Conservation (phyloP, 2,888 invertebrate genomes). For the Halictus quadricinctus region DNA sequence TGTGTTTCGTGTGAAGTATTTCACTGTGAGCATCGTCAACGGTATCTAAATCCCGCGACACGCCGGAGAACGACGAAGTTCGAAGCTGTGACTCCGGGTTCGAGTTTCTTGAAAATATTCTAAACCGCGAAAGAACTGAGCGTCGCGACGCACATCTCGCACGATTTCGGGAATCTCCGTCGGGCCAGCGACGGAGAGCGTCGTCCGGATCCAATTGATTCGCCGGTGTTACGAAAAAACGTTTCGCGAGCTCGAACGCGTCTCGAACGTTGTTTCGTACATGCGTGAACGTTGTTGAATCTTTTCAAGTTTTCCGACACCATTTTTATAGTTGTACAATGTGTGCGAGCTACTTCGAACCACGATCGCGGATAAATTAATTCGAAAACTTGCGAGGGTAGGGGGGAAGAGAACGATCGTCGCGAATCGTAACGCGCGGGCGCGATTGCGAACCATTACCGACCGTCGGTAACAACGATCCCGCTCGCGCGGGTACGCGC, state of each 20-base stretch:
- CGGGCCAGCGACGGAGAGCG: background rate
- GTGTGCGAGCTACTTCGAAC: constrained; percentile 4
- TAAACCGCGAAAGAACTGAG: background rate
- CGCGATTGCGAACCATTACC: background rate
- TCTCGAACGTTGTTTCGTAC: background rate
- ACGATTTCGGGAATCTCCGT: background rate
- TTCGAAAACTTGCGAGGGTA: background rate
- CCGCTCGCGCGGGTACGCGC: background rate
- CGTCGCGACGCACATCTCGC: background rate
- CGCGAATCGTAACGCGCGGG: background rate
- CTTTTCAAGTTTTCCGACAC: background rate
- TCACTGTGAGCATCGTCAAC: constrained; percentile 26
- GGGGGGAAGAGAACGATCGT: background rate
- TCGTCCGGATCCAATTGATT: background rate
- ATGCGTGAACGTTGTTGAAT: constrained; percentile 1
- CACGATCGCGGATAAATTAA: background rate
- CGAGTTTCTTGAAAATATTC: background rate
- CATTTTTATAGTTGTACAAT: background rate
- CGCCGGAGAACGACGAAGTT: background rate
- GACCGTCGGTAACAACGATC: background rate
- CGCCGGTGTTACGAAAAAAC: background rate
- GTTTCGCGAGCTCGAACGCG: constrained; percentile 2
- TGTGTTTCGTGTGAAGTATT: constrained; percentile 53
- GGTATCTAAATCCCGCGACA: background rate
- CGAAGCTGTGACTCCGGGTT: background rate